A percentile compares a stretch with the other conserved stretches of the same genome.
Evolutionary conservation across 2,797 vertebrate genomes (phyloP).

Genomic region (Coilia nasus): DNA sequence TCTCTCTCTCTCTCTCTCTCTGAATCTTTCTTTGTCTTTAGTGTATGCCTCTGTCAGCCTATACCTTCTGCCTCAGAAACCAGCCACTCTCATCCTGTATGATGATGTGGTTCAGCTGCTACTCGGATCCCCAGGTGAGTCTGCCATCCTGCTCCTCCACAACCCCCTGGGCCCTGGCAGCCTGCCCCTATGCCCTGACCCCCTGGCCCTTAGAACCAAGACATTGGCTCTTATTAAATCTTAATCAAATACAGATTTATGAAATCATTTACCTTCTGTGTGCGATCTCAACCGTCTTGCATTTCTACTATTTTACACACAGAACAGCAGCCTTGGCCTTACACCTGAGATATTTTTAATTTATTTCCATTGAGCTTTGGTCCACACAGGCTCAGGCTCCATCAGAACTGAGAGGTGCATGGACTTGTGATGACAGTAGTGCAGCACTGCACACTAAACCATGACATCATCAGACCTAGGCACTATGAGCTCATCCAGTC

Average conservation of each 20-base stretch:
- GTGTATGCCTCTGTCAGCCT: conserved; percentile 84
- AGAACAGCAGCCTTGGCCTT: not conserved
- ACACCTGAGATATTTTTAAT: not conserved
- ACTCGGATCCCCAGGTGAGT: conserved; percentile 83
- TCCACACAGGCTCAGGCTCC: not conserved
- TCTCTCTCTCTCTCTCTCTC: not conserved
- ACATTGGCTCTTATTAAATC: not conserved
- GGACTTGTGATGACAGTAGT: not conserved
- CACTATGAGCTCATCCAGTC: not conserved
- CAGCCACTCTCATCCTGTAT: conserved; percentile 84
- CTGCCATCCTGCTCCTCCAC: not conserved
- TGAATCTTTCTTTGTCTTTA: conserved; percentile 46
- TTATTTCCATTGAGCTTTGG: not conserved
- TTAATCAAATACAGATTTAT: no score
- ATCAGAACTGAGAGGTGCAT: not conserved
- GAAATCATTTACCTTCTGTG: no score
- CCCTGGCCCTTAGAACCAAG: not conserved
- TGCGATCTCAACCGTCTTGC: no score
- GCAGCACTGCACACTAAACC: not conserved
- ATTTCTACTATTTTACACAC: not conserved
- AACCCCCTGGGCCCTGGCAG: not conserved
- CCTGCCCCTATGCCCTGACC: not conserved
- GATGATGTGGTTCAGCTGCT: conserved; percentile 84
- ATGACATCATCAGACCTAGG: not conserved
- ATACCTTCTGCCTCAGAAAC: conserved; percentile 81